Conservation (phyloP, 30 jellyfish, hydroid and myxozoan genomes). For the Turritopsis rubra region DNA sequence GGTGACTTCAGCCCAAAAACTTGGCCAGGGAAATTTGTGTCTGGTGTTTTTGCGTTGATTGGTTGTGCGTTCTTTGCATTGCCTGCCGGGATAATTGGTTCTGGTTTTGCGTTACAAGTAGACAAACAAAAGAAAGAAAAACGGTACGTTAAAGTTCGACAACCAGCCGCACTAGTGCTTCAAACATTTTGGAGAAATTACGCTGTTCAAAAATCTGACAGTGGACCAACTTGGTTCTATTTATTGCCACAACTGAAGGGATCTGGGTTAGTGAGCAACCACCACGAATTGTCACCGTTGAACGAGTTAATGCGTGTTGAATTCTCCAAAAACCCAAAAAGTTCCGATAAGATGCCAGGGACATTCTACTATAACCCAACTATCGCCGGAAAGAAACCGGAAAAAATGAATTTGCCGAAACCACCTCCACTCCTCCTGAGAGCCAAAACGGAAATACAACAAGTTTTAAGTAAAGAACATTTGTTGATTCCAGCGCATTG, state of each 20-base stretch:
- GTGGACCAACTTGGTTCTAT: constrained; percentile 22
- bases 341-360: neutral
- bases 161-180: constrained; percentile 22
- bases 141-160: constrained; percentile 14
- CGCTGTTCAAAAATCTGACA: neutral
- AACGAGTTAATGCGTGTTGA: neutral
- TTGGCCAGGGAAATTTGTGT: constrained; percentile 21
- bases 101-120: constrained; percentile 33
- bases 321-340: neutral
- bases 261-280: neutral
- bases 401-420: neutral
- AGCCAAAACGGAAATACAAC: neutral
- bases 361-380: neutral
- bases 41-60: constrained; percentile 25
- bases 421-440: neutral
- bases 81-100: constrained; percentile 35
- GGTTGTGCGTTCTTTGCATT: constrained; percentile 35
- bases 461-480: neutral
- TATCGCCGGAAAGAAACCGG: neutral
- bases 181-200: constrained; percentile 26
- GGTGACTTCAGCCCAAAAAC: constrained; percentile 30
- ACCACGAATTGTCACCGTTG: neutral
- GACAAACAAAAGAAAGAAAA: constrained; percentile 12
- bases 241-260: constrained; percentile 6
- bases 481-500: neutral